Conservation (phyloP, 1,140 invertebrate genomes). For the Hestina assimilis region DNA sequence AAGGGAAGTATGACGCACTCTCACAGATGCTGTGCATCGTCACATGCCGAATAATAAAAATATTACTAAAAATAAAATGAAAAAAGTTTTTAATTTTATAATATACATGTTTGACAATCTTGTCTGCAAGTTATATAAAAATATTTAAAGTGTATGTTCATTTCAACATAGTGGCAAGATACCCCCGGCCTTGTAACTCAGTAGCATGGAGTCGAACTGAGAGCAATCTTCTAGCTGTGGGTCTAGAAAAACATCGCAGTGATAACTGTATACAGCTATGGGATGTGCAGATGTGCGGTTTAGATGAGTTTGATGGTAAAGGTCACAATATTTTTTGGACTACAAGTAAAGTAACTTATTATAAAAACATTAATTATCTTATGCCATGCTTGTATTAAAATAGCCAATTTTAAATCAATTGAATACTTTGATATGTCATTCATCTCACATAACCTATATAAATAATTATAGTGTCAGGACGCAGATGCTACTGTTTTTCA, state of each 20-base stretch:
- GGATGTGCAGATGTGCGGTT: conserved; percentile 82
- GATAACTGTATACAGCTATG: conserved; percentile 90
- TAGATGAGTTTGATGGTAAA: conserved; percentile 45
- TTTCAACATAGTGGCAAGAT: conserved; percentile 83
- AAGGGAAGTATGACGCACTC: no score
- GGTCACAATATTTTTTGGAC: not conserved
- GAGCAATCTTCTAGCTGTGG: conserved; percentile 88
- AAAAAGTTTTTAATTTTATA: no score
- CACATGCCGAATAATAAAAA: no score
- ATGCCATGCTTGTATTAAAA: no score
- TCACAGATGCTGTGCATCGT: no score
- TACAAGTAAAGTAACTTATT: not conserved
- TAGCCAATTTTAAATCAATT: no score
- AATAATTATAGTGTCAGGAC: no score
- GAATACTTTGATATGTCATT: no score
- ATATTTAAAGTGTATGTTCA: not conserved
- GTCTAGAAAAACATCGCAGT: conserved; percentile 91
- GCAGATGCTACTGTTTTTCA: not conserved
- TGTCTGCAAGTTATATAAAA: not conserved
- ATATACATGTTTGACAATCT: not conserved
- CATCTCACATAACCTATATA: no score
- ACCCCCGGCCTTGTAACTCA: conserved; percentile 91
- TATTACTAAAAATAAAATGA: no score
- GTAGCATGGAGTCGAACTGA: conserved; percentile 94
- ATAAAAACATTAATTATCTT: no score